phyloP scores from a whole-genome alignment of 2,888 invertebrate species.

The Xanthorhoe designata region DNA sequence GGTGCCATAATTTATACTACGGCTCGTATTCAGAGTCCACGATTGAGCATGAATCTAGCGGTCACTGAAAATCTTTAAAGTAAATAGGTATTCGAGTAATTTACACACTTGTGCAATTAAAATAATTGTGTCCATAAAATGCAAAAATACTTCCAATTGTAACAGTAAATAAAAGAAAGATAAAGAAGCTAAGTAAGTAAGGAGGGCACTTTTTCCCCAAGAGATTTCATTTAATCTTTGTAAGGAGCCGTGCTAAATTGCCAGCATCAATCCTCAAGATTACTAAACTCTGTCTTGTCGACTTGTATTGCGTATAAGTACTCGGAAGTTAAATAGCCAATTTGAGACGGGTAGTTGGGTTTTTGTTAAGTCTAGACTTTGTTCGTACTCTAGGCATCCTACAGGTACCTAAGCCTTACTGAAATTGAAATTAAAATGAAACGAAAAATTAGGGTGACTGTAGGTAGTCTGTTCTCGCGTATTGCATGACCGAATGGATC shows the following conservation, averaged over 20 bases:
- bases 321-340: conserved; percentile 17
- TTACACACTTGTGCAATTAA: not conserved
- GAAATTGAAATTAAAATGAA: no score
- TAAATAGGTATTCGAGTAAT: no score
- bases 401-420: no score
- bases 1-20: no score
- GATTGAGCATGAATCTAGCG: no score
- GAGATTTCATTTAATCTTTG: conserved; percentile 73
- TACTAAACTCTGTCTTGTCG: conserved; percentile 55
- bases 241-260: conserved; percentile 66
- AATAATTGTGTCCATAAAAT: not conserved
- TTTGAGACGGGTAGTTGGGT: conserved; percentile 17
- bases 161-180: conserved; percentile 52
- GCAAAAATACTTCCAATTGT: not conserved
- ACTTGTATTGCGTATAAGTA: conserved; percentile 35
- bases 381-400: not conserved
- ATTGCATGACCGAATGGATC: no score
- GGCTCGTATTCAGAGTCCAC: no score
- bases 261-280: conserved; percentile 70
- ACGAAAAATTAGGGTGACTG: no score
- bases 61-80: no score
- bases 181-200: conserved; percentile 57
- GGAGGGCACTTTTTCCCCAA: conserved; percentile 58
- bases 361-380: not conserved
- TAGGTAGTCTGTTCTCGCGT: no score